phyloP scores from a whole-genome alignment of 2,797 vertebrate species.

The Rhynchotus rufescens region DNA sequence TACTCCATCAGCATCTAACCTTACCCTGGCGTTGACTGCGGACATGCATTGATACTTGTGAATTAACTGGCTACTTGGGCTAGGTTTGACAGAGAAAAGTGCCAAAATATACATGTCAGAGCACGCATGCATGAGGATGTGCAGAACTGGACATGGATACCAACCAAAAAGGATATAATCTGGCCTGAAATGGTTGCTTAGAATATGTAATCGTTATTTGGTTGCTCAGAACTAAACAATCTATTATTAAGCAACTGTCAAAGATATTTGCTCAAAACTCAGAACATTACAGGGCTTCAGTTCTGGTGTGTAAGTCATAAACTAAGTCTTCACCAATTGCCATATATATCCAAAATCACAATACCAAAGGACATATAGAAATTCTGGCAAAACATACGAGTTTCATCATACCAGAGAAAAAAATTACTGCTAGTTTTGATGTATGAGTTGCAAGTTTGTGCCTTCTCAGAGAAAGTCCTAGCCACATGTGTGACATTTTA shows the following conservation, averaged over 20 bases:
- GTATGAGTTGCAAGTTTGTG: slow-evolving; percentile 4
- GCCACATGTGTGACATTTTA: slow-evolving; percentile 9
- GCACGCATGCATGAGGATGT: background rate
- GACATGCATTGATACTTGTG: background rate
- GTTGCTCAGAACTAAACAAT: background rate
- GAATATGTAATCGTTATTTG: background rate
- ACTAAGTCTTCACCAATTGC: background rate
- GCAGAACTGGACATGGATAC: background rate
- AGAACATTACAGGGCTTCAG: background rate
- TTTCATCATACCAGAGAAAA: background rate
- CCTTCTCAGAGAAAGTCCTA: slow-evolving; percentile 1
- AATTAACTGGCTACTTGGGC: background rate
- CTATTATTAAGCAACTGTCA: background rate
- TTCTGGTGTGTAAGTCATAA: background rate
- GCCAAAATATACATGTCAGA: background rate
- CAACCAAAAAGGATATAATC: background rate
- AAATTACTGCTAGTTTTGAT: background rate
- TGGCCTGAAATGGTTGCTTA: background rate
- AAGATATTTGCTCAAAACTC: background rate
- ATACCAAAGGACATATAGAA: background rate
- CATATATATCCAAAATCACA: background rate
- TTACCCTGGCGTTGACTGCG: background rate
- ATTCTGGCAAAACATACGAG: background rate
- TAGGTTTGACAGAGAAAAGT: background rate
- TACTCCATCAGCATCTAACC: background rate